A percentile compares a stretch with the other conserved stretches of the same genome.
Conservation (phyloP, 2,797 vertebrate species). For the Ptychadena robeensis region DNA sequence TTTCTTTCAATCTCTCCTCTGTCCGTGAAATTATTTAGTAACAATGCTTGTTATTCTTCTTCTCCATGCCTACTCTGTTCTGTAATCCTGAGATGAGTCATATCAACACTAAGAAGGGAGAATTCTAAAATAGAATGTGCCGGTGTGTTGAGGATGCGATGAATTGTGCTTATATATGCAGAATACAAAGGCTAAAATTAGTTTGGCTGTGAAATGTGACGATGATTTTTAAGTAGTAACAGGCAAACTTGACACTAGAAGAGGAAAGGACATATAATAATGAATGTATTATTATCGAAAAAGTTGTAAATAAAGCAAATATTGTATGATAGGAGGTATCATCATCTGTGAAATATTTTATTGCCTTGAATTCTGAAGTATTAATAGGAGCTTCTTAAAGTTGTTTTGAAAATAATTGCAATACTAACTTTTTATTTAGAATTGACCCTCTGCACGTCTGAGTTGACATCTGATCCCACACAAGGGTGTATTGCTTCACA, state of each 20-base stretch:
- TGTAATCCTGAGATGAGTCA: constrained; percentile 27
- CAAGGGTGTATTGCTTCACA: too few species aligned
- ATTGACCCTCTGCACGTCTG: too few species aligned
- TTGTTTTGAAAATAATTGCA: too few species aligned
- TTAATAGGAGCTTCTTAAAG: too few species aligned
- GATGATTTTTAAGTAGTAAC: constrained; percentile 49
- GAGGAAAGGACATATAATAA: too few species aligned
- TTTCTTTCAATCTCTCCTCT: constrained; percentile 24
- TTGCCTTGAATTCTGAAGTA: too few species aligned
- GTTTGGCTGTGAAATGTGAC: constrained; percentile 32
- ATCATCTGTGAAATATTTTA: too few species aligned
- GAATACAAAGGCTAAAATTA: constrained; percentile 46
- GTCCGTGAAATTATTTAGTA: constrained; percentile 35
- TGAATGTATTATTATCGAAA: too few species aligned
- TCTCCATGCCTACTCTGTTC: constrained; percentile 35
- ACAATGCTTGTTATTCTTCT: constrained; percentile 46
- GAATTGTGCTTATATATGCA: constrained; percentile 55
- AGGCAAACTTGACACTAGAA: constrained; percentile 39
- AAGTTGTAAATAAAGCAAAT: too few species aligned
- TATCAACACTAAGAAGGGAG: constrained; percentile 24
- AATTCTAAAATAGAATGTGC: constrained; percentile 39
- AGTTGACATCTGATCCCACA: too few species aligned
- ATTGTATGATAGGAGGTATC: too few species aligned
- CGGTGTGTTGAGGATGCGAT: constrained; percentile 30
- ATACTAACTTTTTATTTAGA: too few species aligned